phyloP scores from a whole-genome alignment of 2,113 vertebrate genomes.

The Eulemur macaco region DNA sequence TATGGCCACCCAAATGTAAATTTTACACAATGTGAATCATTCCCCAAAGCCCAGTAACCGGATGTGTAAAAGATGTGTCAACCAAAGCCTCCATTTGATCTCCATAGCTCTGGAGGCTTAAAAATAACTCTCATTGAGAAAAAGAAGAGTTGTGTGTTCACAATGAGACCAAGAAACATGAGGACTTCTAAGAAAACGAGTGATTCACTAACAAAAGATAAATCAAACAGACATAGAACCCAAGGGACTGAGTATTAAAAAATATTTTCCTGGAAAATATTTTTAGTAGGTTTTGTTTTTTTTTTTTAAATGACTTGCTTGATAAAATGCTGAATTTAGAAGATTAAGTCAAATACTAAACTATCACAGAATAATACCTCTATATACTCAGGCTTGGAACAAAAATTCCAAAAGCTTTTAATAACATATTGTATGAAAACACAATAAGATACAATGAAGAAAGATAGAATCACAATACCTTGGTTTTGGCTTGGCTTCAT shows the following conservation, averaged over 20 bases:
- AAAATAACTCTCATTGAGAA: background rate
- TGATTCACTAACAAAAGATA: background rate
- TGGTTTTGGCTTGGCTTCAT: background rate
- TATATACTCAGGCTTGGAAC: background rate
- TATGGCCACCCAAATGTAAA: background rate
- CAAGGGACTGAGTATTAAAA: background rate
- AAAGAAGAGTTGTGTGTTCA: background rate
- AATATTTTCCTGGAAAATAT: constrained; percentile 8
- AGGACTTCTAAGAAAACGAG: background rate
- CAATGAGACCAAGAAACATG: background rate
- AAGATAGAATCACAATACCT: background rate
- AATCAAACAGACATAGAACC: constrained; percentile 2
- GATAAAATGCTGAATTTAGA: constrained; percentile 3
- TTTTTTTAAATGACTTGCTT: background rate
- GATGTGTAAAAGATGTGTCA: background rate
- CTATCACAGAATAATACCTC: background rate
- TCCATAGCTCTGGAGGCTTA: background rate
- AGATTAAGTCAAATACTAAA: background rate
- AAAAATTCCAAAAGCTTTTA: background rate
- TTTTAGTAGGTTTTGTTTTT: background rate
- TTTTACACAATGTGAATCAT: background rate
- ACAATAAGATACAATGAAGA: background rate
- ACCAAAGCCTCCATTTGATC: background rate
- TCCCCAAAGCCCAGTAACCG: background rate
- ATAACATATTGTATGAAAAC: background rate